Percentiles rank a stretch among this genome's conserved stretches.
phyloP scores from a whole-genome alignment of 2,797 vertebrate genomes.

The Sebastes nivosus region DNA sequence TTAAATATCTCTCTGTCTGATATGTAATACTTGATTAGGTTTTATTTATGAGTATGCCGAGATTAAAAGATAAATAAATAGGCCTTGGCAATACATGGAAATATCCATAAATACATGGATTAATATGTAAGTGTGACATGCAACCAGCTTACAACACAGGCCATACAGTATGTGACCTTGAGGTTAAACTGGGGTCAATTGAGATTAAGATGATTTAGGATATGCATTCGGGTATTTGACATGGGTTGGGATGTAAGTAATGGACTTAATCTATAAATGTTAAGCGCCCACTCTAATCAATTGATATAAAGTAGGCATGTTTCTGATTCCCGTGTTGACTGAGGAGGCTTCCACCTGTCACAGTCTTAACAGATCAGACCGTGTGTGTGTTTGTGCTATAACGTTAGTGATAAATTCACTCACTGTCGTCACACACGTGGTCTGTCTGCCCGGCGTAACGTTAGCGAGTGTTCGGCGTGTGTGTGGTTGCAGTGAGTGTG shows the following conservation, averaged over 20 bases:
- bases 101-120: conserved; percentile 4
- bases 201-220: conserved; percentile 27
- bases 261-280: conserved; percentile 16
- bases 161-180: neutral
- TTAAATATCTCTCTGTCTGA: neutral
- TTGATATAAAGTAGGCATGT: neutral
- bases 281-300: conserved; percentile 36
- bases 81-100: neutral
- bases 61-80: neutral
- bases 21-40: neutral
- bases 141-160: neutral
- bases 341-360: conserved; percentile 6
- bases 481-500: too few relatives aligned
- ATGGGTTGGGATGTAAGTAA: neutral
- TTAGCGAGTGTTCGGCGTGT: too few relatives aligned
- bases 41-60: neutral
- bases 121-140: conserved; percentile 16
- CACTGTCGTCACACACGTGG: too few relatives aligned
- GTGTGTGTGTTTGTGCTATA: too few relatives aligned
- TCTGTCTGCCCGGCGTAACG: too few relatives aligned
- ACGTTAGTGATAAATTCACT: too few relatives aligned
- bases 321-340: neutral
- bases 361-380: neutral
- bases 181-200: conserved; percentile 41
- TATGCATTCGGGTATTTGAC: conserved; percentile 16